Percentiles rank a stretch among this genome's conserved stretches.
Evolutionary conservation across 1,140 invertebrate genomes (phyloP).

Genomic region (Penaeus vannamei): DNA sequence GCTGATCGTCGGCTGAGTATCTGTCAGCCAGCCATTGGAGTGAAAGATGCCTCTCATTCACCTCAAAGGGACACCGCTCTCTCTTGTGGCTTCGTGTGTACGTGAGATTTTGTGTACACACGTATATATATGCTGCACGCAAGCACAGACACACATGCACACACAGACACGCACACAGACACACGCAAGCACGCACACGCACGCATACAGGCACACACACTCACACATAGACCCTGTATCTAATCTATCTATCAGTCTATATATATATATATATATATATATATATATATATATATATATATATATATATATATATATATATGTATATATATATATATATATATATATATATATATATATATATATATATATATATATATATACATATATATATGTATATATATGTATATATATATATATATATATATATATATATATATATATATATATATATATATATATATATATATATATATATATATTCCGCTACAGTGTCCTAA

Average conservation of each 20-base stretch:
- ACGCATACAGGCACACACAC: background rate
- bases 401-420: no score
- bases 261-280: slow-evolving; percentile 26
- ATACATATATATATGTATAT: background rate
- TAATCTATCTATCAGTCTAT: background rate
- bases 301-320: slow-evolving; percentile 33
- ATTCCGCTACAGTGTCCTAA: no score
- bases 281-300: slow-evolving; percentile 32
- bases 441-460: no score
- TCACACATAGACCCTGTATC: background rate
- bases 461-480: background rate
- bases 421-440: no score
- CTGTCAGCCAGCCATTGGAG: no score
- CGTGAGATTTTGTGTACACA: background rate
- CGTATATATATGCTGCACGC: background rate
- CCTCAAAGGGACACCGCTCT: background rate
- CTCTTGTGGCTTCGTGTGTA: background rate
- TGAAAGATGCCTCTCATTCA: no score
- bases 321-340: slow-evolving; percentile 24
- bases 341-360: slow-evolving; percentile 22
- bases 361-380: slow-evolving; percentile 33
- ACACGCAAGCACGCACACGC: background rate
- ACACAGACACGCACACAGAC: background rate
- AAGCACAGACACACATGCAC: background rate
- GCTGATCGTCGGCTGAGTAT: no score